Percentiles rank a stretch among this genome's conserved stretches.
Evolutionary conservation across 2,113 vertebrate genomes (phyloP).

Genomic region (Xenus cinereus): DNA sequence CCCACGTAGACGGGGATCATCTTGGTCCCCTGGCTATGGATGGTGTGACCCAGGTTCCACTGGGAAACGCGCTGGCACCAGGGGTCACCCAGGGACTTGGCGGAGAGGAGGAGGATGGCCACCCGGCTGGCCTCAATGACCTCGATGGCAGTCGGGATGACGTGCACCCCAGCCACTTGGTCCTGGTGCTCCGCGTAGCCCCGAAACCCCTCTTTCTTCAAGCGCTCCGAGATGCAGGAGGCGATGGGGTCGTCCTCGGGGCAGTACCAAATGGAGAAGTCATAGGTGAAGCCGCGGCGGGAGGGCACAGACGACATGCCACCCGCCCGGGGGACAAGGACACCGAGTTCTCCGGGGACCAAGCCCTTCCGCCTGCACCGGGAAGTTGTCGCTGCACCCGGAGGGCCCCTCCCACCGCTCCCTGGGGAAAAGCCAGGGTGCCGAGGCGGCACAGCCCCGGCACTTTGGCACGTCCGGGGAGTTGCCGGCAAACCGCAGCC

Average conservation of each 20-base stretch:
- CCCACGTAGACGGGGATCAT: conserved; percentile 54
- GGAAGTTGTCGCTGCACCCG: fast-evolving
- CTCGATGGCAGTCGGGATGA: not conserved
- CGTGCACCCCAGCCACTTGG: not conserved
- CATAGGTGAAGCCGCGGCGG: not conserved
- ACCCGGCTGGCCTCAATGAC: conserved; percentile 54
- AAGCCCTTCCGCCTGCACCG: fast-evolving
- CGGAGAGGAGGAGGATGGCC: conserved; percentile 61
- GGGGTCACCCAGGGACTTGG: not conserved
- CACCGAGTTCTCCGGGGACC: not conserved
- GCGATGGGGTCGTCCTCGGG: conserved; percentile 40
- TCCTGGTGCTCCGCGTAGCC: conserved; percentile 65
- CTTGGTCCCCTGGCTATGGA: not conserved
- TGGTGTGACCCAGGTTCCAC: not conserved
- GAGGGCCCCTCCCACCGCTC: fast-evolving
- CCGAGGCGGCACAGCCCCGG: fast-evolving
- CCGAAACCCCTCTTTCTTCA: conserved; percentile 2
- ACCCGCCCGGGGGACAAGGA: not conserved
- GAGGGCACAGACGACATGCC: not conserved
- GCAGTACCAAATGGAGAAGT: conserved; percentile 73
- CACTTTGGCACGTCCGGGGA: fast-evolving
- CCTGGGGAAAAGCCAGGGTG: not conserved
- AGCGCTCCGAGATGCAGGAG: not conserved
- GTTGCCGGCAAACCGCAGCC: fast-evolving
- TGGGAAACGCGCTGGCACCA: conserved; percentile 55